phyloP scores from a whole-genome alignment of 2,797 vertebrate genomes.

The Eospalax fontanierii region DNA sequence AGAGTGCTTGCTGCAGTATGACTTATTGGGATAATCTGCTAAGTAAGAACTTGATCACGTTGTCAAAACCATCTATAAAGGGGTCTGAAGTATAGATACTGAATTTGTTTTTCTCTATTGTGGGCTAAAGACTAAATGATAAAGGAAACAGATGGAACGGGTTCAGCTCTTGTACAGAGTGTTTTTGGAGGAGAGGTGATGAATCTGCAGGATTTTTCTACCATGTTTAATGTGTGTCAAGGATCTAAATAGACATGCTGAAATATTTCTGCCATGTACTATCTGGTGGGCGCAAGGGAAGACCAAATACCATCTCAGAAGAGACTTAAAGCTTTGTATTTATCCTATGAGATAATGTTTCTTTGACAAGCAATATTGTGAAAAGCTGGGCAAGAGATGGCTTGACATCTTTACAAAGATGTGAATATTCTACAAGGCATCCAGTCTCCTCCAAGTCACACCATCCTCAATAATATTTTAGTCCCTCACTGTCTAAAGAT shows the following conservation, averaged over 20 bases:
- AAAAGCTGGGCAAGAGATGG: not conserved
- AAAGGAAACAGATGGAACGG: not conserved
- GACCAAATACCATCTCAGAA: not conserved
- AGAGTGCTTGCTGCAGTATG: rapidly evolving
- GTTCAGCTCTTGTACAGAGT: not conserved
- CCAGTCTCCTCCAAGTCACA: not conserved
- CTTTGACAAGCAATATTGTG: not conserved
- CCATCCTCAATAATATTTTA: not conserved
- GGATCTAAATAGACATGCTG: not conserved
- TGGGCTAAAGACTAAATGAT: not conserved
- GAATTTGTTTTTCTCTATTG: not conserved
- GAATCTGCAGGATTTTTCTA: not conserved
- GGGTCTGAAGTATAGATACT: not conserved
- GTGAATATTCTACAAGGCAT: not conserved
- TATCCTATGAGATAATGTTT: not conserved
- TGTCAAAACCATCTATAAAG: not conserved
- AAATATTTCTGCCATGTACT: not conserved
- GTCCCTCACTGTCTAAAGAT: not conserved
- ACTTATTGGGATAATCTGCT: not conserved
- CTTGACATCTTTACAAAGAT: not conserved
- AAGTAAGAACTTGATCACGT: not conserved
- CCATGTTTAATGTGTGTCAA: not conserved
- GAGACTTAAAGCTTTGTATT: not conserved
- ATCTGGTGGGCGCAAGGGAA: not conserved
- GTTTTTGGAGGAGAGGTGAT: not conserved